Evolutionary conservation across 1,140 invertebrate genomes (phyloP), one percentile per base, ranked within the genome.

Genomic region (Aradophagus sp.): DNA sequence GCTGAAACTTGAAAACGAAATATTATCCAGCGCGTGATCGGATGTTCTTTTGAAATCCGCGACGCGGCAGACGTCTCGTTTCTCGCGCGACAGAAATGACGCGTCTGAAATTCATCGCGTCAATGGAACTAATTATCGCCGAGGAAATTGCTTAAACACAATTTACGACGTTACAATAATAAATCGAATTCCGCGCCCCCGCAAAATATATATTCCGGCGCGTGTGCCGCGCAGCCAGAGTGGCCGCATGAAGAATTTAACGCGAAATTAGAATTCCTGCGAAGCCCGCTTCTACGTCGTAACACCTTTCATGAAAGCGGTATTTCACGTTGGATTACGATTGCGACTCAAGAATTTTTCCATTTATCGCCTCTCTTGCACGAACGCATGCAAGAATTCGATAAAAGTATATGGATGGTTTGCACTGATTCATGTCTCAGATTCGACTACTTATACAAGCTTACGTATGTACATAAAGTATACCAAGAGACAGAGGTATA

Each of bases 291-390:
- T 76, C 74, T 69, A 74, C 62, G 72, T 79, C 78, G 77, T 83
- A 84, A 84, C 82, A 81, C 73, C 75, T 70, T 58, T 72, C 73
- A 75, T 76, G 77, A 81, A 79, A 80, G 77, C 68, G 70, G 55
- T 69, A 62, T 69, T 74, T 75, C 72, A 63, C 67, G 65, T 73
- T 63, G 77, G 76, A 85, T 82, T 82, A 83, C 82, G 77, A 82
- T 77, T 82, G 78, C 77, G 80, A 79, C 79, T 80, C 76, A 81
- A 84, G 84, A 85, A 85, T 85, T 85, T 84, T 84, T 82, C 82
- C 84, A 84, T 84, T 85, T 85, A 84, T 83, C 81, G 81, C 75
- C 75, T 65, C 69, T 79, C 78, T 79, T 81, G 80, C 80, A 82
- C 80, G 80, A 83, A 75, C 77, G 83, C 81, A 77, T 81, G 76